These are phyloP conservation scores for Columba livia DNA, from an alignment of 2,113 vertebrate species.

Conservation along the genomic window DNA sequence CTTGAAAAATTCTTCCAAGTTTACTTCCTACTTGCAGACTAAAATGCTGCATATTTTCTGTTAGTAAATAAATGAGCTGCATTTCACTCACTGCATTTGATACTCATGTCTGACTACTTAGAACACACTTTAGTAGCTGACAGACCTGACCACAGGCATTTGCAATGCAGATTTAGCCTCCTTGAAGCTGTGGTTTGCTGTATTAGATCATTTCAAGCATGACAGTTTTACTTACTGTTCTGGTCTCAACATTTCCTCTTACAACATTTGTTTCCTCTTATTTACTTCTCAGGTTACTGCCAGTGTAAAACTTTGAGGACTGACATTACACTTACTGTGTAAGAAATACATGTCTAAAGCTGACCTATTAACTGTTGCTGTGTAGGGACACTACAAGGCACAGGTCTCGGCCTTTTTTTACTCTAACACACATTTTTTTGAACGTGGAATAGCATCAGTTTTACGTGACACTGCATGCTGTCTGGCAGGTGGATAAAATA, in stretches of 20 bases:
- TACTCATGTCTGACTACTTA: neutral
- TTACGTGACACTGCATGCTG: neutral
- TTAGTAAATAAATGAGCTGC: neutral
- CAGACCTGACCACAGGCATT: neutral
- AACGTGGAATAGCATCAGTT: neutral
- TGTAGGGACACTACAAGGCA: neutral
- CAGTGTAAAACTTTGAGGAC: slow-evolving; percentile 21
- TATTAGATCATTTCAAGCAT: slow-evolving; percentile 48
- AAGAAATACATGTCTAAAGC: slow-evolving; percentile 7
- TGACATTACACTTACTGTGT: neutral
- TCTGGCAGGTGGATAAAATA: slow-evolving; percentile 34
- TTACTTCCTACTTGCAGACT: neutral
- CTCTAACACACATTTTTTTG: neutral
- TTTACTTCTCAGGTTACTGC: slow-evolving; percentile 64
- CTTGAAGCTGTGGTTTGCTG: neutral
- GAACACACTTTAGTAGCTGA: neutral
- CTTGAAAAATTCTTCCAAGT: neutral
- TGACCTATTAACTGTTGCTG: slow-evolving; percentile 57
- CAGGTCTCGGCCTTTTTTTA: neutral
- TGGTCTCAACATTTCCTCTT: slow-evolving; percentile 32
- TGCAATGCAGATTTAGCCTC: slow-evolving; percentile 30
- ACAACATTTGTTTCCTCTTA: slow-evolving; percentile 65
- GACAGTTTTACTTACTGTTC: slow-evolving; percentile 35
- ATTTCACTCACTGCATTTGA: neutral
- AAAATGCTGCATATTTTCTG: neutral